Evolutionary conservation across 2,113 vertebrate genomes (phyloP), one percentile per base, ranked within the genome.

Genomic region (Actenoides lindsayi): DNA sequence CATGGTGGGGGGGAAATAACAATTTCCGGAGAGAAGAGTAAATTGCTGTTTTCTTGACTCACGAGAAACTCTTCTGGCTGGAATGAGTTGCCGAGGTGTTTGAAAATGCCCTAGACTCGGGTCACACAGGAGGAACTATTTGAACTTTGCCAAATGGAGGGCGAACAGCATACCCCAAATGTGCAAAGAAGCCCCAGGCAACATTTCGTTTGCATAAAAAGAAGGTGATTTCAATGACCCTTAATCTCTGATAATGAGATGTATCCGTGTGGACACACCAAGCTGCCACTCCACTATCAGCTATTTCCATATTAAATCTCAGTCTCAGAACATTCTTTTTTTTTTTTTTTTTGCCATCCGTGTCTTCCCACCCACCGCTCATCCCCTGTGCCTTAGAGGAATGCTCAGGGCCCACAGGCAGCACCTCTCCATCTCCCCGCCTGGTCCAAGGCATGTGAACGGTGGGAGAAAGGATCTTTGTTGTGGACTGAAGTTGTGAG

Each of bases 241-340:
- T 79, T 96, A 82, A 89, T 81, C 93, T 96, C 91, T 39, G 71
- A 19, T 77, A 87, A 84, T 73, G 91, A 92, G 73, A 62, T 25
- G 48, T 44, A 14, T 18, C 92, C 86, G 1, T 39, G 85, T 13
- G 65, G 89, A 90, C 71, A 4, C 21, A 9, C 39, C 64, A 63
- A 71, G 44, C 65, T 64, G 63, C 81, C 8, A 2, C 62, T 41
- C 28, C 3, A 1, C 1, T 4, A 60, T 59, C n/a, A 2, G 53
- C 28, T 0, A 48, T 92, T 96, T 85, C 94, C 79, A 0, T 25
- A 6, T 27, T 13, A 42, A 74, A 57, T 39, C 82, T 37, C 57
- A 28, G 1, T 4, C 3, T 8, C 73, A 59, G 83, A 16, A 5
- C 4, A 35, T 37, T 33, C 9, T 11, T 8, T 41, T 71, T 77